These are phyloP conservation scores for Caracal caracal DNA, from an alignment of 2,113 vertebrate genomes.

Conservation along the genomic window DNA sequence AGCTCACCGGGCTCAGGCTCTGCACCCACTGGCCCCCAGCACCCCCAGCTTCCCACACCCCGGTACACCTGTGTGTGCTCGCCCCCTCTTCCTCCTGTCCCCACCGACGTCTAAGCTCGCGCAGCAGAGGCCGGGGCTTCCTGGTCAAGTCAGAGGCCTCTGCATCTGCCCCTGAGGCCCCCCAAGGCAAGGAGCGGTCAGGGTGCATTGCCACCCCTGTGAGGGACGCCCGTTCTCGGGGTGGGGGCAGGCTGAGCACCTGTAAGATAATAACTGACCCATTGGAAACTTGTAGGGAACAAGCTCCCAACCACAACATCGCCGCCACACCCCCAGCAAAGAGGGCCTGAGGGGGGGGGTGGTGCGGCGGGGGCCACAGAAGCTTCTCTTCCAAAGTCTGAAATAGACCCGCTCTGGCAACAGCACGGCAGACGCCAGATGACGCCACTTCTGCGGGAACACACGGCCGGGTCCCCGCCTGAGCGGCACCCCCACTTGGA, in stretches of 20 bases:
- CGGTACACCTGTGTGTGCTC: not conserved
- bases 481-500: not conserved
- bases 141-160: not conserved
- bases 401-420: not conserved
- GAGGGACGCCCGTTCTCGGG: no score
- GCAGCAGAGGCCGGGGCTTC: not conserved
- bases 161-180: not conserved
- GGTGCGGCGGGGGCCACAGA: rapidly evolving
- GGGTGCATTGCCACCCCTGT: no score
- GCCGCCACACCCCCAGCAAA: not conserved
- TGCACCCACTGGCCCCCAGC: not conserved
- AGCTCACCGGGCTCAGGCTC: no score
- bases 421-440: not conserved
- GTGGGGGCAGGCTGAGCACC: not conserved
- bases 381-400: not conserved
- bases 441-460: not conserved
- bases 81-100: not conserved
- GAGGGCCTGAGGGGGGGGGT: rapidly evolving
- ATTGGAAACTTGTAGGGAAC: rapidly evolving
- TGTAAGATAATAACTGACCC: not conserved
- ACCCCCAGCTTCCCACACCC: not conserved
- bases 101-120: not conserved
- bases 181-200: not conserved
- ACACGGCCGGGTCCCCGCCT: rapidly evolving
- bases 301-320: not conserved